These are phyloP conservation scores for Serilophus lunatus DNA, from an alignment of 2,113 vertebrate species.

Conservation along the genomic window DNA sequence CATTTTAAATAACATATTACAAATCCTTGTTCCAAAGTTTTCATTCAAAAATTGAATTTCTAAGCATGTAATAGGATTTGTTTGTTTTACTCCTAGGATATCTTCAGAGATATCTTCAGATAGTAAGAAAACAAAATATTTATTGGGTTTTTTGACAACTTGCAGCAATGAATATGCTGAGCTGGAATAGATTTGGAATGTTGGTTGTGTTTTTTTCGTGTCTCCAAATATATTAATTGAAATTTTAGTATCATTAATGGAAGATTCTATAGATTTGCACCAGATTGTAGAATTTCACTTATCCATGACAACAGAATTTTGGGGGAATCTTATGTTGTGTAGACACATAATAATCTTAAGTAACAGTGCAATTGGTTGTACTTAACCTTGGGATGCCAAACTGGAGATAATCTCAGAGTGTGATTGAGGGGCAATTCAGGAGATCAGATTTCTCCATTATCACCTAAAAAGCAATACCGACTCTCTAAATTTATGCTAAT, in stretches of 20 bases:
- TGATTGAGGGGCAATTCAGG: not conserved
- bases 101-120: not conserved
- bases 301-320: not conserved
- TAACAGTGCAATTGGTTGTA: not conserved
- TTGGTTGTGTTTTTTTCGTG: accelerated
- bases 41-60: not conserved
- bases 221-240: not conserved
- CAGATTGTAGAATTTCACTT: not conserved
- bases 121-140: not conserved
- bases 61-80: not conserved
- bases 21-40: not conserved
- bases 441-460: not conserved
- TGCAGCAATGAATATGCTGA: not conserved
- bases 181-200: not conserved
- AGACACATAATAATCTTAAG: not conserved
- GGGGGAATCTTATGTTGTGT: accelerated
- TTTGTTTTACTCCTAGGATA: not conserved
- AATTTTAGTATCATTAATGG: not conserved
- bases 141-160: not conserved
- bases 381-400: not conserved
- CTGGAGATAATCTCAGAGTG: not conserved
- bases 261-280: not conserved
- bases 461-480: not conserved
- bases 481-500: not conserved
- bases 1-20: not conserved